Percentiles rank a stretch among this genome's conserved stretches.
Conservation (phyloP, 2,888 invertebrate genomes). For the Apantesis nais region DNA sequence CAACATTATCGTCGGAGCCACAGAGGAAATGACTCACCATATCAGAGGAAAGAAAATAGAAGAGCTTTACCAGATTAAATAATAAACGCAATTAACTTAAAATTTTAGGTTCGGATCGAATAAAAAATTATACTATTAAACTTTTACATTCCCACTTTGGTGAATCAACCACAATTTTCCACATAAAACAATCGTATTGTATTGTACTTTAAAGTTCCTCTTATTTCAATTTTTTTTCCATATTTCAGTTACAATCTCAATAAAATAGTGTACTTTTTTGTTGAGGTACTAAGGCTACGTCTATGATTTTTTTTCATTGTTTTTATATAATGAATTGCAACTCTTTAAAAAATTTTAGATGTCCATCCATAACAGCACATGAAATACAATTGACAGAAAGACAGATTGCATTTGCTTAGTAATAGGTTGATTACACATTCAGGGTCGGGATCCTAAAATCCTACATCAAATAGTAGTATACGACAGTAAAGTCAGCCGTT, state of each 20-base stretch:
- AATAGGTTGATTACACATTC: neutral
- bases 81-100: neutral
- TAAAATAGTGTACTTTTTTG: no score
- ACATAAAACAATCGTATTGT: neutral
- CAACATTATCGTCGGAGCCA: neutral
- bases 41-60: neutral
- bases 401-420: neutral
- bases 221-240: no score
- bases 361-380: neutral
- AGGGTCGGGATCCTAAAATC: neutral
- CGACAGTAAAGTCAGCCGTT: neutral
- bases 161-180: neutral
- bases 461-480: neutral
- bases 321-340: neutral
- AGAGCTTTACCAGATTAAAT: neutral
- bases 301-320: no score
- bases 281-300: no score
- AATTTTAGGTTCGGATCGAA: neutral
- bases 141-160: neutral
- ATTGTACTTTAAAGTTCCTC: neutral
- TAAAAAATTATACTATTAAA: neutral
- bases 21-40: neutral
- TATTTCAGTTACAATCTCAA: no score
- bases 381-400: neutral
- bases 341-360: neutral